Conservation (phyloP, 2,797 vertebrate species). For the Acanthurus leucopareius region DNA sequence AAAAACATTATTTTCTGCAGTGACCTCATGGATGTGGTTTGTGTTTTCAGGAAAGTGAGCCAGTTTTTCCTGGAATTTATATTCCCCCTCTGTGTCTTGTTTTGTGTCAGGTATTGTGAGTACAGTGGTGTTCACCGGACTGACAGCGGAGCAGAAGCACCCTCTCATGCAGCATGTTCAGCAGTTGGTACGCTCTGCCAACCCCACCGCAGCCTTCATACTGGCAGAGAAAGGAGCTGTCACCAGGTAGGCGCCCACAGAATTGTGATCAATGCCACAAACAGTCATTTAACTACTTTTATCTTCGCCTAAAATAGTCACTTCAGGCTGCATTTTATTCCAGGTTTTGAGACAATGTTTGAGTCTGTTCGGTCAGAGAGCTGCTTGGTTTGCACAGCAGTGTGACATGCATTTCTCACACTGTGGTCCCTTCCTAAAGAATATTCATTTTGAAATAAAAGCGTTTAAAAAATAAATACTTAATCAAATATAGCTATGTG, state of each 20-base stretch:
- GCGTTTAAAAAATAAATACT: no score
- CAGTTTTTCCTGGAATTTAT: conserved; percentile 44
- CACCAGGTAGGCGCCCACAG: conserved; percentile 86
- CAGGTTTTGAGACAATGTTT: conserved; percentile 22
- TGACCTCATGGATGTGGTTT: conserved; percentile 15
- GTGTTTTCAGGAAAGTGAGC: conserved; percentile 39
- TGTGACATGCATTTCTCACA: conserved; percentile 10
- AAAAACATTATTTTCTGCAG: conserved; percentile 7
- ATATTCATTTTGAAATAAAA: neutral
- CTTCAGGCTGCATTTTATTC: conserved; percentile 31
- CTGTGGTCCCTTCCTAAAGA: neutral
- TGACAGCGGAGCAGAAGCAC: conserved; percentile 89
- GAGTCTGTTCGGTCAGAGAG: conserved; percentile 33
- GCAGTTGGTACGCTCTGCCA: conserved; percentile 92
- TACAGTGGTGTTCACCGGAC: conserved; percentile 92
- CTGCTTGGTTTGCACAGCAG: neutral
- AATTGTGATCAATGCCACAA: conserved; percentile 65
- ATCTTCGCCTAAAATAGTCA: conserved; percentile 52
- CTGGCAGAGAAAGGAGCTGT: conserved; percentile 92
- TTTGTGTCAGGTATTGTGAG: conserved; percentile 91
- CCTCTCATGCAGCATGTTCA: conserved; percentile 90
- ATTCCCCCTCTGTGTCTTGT: conserved; percentile 47
- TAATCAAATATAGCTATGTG: no score
- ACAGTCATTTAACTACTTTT: conserved; percentile 59
- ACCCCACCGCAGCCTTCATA: conserved; percentile 91